phyloP scores from a whole-genome alignment of 53 echinoderm and acorn worm species.

The Hippasteria phrygiana region DNA sequence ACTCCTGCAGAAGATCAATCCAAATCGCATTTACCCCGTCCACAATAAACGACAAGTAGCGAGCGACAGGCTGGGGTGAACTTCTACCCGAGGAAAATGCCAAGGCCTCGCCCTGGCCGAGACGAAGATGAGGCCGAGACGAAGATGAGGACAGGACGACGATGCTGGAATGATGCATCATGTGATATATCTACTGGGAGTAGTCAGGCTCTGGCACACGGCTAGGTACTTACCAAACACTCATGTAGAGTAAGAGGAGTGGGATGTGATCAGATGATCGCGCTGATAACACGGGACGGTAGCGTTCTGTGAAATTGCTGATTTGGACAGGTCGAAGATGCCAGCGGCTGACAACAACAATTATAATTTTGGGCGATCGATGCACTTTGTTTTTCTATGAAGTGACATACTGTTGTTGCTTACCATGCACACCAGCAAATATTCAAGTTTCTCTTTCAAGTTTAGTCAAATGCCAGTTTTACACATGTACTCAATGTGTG shows the following conservation, averaged over 20 bases:
- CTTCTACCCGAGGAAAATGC: constrained; percentile 9
- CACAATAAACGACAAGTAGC: constrained; percentile 33
- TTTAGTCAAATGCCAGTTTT: no score
- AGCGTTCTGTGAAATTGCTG: background rate
- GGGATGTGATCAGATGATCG: background rate
- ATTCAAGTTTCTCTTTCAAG: no score
- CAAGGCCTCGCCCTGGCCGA: constrained; percentile 31
- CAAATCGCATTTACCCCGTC: constrained; percentile 54
- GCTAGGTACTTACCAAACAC: background rate
- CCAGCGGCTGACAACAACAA: background rate
- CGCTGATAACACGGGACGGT: background rate
- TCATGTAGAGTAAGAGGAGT: background rate
- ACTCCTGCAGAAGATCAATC: constrained; percentile 29
- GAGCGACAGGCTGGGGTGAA: background rate
- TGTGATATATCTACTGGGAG: background rate
- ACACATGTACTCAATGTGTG: no score
- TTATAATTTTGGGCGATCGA: background rate
- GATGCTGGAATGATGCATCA: background rate
- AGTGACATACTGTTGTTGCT: no score
- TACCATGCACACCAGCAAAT: no score
- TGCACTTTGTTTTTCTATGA: no score
- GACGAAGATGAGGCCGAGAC: background rate
- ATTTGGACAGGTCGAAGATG: background rate
- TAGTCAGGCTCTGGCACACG: background rate
- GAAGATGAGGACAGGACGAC: background rate